phyloP scores from a whole-genome alignment of 2,113 vertebrate species.

The Crotalus horridus region DNA sequence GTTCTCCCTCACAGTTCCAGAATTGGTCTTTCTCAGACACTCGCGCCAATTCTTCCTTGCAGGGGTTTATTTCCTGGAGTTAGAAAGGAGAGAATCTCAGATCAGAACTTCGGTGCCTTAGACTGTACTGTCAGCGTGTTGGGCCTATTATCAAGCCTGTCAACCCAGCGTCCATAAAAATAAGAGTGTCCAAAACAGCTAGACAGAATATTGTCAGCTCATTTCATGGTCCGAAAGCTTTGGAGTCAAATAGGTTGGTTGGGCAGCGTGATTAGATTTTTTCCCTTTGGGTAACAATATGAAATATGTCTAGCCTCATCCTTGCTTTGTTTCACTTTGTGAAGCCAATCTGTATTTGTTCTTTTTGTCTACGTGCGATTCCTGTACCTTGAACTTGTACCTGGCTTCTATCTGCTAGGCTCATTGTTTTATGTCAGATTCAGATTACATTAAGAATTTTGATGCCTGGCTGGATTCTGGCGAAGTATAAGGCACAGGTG shows the following conservation, averaged over 20 bases:
- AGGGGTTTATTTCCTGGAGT: background rate
- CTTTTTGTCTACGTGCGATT: background rate
- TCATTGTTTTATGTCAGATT: background rate
- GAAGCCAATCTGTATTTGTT: background rate
- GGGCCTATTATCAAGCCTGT: background rate
- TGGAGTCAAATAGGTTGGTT: background rate
- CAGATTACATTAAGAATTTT: background rate
- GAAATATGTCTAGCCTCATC: background rate
- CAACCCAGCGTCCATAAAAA: background rate
- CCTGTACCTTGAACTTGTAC: background rate
- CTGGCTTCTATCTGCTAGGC: background rate
- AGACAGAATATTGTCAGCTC: background rate
- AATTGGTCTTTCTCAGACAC: background rate
- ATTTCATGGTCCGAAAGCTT: background rate
- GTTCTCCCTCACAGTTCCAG: background rate
- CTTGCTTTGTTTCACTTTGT: background rate
- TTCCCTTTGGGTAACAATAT: background rate
- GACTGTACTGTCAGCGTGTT: background rate
- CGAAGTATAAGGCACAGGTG: background rate
- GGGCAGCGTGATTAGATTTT: background rate
- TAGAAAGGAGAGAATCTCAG: background rate
- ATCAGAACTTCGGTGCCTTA: background rate
- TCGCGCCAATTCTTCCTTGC: background rate
- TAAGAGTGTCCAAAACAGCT: background rate
- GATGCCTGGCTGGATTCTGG: background rate